Base-by-base conservation (phyloP, 2,113 vertebrate genomes). In the Podocnemis expansa region DNA sequence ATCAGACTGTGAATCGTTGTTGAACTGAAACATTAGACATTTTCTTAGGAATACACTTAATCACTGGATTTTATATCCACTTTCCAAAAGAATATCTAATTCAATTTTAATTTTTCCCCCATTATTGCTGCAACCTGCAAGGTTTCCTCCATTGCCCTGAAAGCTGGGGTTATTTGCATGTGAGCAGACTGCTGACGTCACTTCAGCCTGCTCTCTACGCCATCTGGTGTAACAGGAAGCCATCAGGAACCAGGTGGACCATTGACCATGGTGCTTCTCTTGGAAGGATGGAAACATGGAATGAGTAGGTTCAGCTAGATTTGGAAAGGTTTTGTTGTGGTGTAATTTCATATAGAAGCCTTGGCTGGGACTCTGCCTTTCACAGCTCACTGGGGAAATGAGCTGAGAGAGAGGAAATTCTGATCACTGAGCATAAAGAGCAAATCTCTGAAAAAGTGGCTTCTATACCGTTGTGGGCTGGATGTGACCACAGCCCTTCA, bases 61-160 rank as follows among this genome's bases (percentile, higher is more conserved):
- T 16, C 0, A 0, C 4, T 43, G 1, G 78, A 75, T 16, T 52
- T n/a, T 67, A 38, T 6, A 60, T 13, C 58, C 22, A 2, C 24
- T 78, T 90, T 45, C 45, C 31, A 29, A 49, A 31, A 45, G 47
- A 24, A 16, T 6, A 38, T 38, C 52, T 6, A 38, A 14, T 82
- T 27, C 7, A 38, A 5, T 47, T 21, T 49, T 51, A 16, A 51
- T 27, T 67, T 22, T 67, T 56, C 31, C 13, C 56, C 43, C 47
- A 2, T 41, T 24, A 6, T 45, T 52, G 60, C 52, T 58, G 54
- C 60, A 49, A 27, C 43, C 9, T 3, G 3, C 24, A 10, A 19
- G 41, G n/a, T 11, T 55, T 45, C 73, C 34, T 52, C 16, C 10
- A 17, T 43, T 19, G 8, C 63, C 9, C 19, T 45, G 41, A 29